phyloP scores from a whole-genome alignment of 1,140 invertebrate species.

The Sipha flava region DNA sequence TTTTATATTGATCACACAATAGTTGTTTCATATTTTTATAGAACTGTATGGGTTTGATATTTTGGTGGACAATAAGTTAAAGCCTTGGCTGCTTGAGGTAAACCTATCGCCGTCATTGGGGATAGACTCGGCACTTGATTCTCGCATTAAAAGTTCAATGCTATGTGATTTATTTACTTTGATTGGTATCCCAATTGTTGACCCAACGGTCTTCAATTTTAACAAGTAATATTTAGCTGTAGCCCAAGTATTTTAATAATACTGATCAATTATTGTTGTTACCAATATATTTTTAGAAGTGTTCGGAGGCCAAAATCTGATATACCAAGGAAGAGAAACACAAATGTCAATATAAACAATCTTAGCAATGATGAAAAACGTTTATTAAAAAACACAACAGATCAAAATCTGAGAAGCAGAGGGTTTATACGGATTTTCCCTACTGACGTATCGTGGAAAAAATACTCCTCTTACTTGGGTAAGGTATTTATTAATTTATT shows the following conservation, averaged over 20 bases:
- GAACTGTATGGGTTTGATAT: conserved; percentile 96
- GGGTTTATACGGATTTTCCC: conserved; percentile 91
- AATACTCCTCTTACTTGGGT: conserved; percentile 65
- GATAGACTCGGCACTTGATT: conserved; percentile 84
- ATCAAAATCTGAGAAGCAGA: conserved; percentile 74
- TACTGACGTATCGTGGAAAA: conserved; percentile 73
- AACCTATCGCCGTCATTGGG: conserved; percentile 89
- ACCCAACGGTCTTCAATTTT: conserved; percentile 54
- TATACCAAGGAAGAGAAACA: not conserved
- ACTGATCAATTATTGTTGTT: too few species aligned
- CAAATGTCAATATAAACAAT: conserved; percentile 34
- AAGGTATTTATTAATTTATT: conserved; percentile 26
- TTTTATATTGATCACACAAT: not conserved
- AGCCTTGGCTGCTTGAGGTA: conserved; percentile 88
- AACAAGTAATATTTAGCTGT: not conserved
- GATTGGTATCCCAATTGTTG: conserved; percentile 73
- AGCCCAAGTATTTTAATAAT: too few species aligned
- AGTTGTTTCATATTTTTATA: conserved; percentile 44
- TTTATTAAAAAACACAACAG: conserved; percentile 63
- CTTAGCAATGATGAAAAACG: conserved; percentile 71
- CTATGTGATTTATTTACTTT: conserved; percentile 82
- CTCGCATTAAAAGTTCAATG: conserved; percentile 84
- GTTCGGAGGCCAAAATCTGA: not conserved
- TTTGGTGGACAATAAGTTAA: conserved; percentile 78
- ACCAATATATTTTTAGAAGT: not conserved